Conservation (phyloP, 2,888 invertebrate genomes). For the Cenopis cana region DNA sequence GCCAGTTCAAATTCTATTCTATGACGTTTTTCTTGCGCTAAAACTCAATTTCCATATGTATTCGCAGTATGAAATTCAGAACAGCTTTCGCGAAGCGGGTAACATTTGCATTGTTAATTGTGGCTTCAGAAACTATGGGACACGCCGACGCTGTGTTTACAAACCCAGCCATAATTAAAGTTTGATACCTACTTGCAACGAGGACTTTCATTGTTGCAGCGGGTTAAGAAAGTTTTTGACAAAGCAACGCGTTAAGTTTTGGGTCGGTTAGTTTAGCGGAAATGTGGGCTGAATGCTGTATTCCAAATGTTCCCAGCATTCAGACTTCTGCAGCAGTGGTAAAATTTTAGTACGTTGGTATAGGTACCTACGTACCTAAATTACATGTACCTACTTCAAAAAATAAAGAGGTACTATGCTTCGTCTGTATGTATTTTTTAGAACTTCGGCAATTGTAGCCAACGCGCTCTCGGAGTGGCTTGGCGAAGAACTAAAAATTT, state of each 20-base stretch:
- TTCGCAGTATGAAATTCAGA: slow-evolving; percentile 79
- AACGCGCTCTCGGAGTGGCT: too few relatives aligned
- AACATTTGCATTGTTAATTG: slow-evolving; percentile 84
- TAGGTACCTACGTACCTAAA: neutral
- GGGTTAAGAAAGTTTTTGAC: slow-evolving; percentile 43
- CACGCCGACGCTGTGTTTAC: slow-evolving; percentile 39
- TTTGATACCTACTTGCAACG: slow-evolving; percentile 40
- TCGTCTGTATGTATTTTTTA: too few relatives aligned
- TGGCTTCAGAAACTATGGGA: slow-evolving; percentile 56
- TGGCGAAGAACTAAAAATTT: too few relatives aligned
- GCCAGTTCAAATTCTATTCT: slow-evolving; percentile 55
- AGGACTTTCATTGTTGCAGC: slow-evolving; percentile 40
- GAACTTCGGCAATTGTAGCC: too few relatives aligned
- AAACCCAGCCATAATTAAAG: slow-evolving; percentile 39
- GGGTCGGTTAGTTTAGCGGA: slow-evolving; percentile 18
- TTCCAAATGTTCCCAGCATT: slow-evolving; percentile 9
- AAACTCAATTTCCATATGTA: slow-evolving; percentile 79
- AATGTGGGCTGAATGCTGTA: slow-evolving; percentile 28
- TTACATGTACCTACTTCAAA: neutral
- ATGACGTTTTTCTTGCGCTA: slow-evolving; percentile 69
- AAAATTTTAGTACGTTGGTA: neutral
- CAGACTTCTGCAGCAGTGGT: too few relatives aligned
- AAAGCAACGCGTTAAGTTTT: slow-evolving; percentile 32
- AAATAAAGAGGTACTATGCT: too few relatives aligned
- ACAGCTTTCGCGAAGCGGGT: slow-evolving; percentile 66